Base-by-base conservation (phyloP, 2,797 vertebrate species). In the Sebastes vulpes region DNA sequence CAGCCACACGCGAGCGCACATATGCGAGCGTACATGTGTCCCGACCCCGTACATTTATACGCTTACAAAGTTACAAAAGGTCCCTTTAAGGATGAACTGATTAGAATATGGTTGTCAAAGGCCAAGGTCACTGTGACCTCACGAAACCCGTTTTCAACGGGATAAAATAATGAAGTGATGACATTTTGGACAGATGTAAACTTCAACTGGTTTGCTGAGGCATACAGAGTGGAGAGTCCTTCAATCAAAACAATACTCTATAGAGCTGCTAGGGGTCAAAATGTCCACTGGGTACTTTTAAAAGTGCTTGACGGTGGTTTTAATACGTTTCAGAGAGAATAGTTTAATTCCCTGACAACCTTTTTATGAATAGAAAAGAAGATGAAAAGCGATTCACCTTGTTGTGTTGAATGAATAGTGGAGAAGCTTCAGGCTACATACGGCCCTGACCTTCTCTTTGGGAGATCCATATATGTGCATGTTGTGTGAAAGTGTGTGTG, bases 391-490 rank as follows among this genome's bases (percentile, higher is more conserved):
- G 53, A 48, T 35, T 56, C 35, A 21, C 54, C 20, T 71, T 25
- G 18, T 12, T 21, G 23, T 63, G 46, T 56, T 48, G 18, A 61
- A 77, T 26, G 21, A 60, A 79, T 52, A 82, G 65, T 63, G 20
- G 31, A 50, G 69, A 68, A 7, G 29, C 83, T 79, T 69, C 12
- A 78, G 76, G 76, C 72, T 21, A 5, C 6, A 42, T 42, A 9
- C 18, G 58, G 50, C 53, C 26, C 56, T 89, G 86, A 86, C 81
- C 90, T 90, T 87, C 75, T 85, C 82, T 76, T 11, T 66, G 63
- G 81, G 73, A 75, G 61, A 77, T 42, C 60, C 71, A 82, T 70
- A 2, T 46, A 14, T 75, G 29, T 61, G n/a, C 5, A 25, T 42
- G 56, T 14, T 64, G 58, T 71, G 74, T 80, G 52, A 69, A 50